Evolutionary conservation across 2,113 vertebrate species (phyloP), one percentile per base, ranked within the genome.

Genomic region (Micromys minutus): DNA sequence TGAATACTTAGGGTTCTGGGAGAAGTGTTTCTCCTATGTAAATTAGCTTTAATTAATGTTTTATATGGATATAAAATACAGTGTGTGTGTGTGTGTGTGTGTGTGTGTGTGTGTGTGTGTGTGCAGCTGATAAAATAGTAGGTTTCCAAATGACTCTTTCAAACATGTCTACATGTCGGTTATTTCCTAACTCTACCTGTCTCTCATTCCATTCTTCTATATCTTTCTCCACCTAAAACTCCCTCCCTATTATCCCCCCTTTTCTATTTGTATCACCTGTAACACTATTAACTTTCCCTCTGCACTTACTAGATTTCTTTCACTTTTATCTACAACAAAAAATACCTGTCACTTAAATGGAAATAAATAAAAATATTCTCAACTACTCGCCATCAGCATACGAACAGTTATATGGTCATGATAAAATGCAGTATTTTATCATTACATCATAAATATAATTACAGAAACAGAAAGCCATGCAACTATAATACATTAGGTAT

Each of bases 291-390:
- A 72, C 74, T 87, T 95, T 39, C 50, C 45, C 50, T 19, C 59
- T 75, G 34, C 59, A 84, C 57, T 71, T 19, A 94, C 71, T 93
- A 94, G 55, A 24, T 85, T 87, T 76, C 42, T 34, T 76, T 29
- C 26, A 77, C 3, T 21, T 79, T 31, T 71, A 42, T 69, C 16
- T 76, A 76, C 61, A 79, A 69, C 22, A 95, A 29, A 95, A 93
- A 76, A 69, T 85, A 75, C 65, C 47, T 86, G 3, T 91, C 45
- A 89, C 39, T 83, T 93, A 47, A 96, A 61, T 95, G n/a, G 69
- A 81, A 96, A 81, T 91, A 91, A 97, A 90, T 94, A 94, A 92
- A 84, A 87, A 79, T 24, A 22, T 63, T 84, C n/a, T 90, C 88
- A 59, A 81, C 6, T 72, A 88, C 61, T 96, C 39, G 17, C 15